Conservation (phyloP, 2,797 vertebrate genomes). For the Alca torda region DNA sequence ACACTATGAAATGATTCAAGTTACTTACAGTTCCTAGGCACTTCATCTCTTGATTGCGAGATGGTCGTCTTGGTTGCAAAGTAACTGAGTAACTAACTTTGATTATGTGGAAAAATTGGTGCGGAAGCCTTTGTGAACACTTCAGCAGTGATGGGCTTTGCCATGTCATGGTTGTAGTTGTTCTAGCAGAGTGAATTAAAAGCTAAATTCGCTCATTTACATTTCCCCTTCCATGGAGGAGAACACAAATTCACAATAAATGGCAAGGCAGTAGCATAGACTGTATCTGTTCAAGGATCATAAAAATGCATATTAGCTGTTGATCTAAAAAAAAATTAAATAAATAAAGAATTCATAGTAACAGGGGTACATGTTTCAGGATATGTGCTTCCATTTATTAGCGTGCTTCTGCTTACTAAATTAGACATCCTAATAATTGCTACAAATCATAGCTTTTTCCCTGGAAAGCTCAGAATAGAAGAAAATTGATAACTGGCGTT, state of each 20-base stretch:
- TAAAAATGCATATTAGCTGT: background rate
- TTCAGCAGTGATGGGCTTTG: background rate
- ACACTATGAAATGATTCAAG: background rate
- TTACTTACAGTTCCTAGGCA: background rate
- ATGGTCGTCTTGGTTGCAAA: background rate
- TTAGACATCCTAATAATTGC: background rate
- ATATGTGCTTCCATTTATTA: background rate
- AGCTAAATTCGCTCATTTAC: background rate
- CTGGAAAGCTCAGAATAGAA: background rate
- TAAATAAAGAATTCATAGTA: background rate
- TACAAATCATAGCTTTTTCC: background rate
- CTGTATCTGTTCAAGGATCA: background rate
- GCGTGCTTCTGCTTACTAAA: background rate
- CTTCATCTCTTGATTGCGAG: background rate
- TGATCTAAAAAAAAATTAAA: background rate
- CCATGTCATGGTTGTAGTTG: background rate
- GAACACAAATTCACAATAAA: conserved; percentile 10
- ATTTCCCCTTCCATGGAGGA: background rate
- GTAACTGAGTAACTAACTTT: background rate
- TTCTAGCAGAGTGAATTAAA: background rate
- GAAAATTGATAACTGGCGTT: background rate
- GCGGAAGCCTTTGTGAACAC: conserved; percentile 2
- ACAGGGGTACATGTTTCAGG: background rate
- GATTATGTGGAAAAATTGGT: background rate
- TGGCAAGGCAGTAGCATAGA: background rate